phyloP scores from a whole-genome alignment of 2,888 invertebrate species.

The Agrotis puta region DNA sequence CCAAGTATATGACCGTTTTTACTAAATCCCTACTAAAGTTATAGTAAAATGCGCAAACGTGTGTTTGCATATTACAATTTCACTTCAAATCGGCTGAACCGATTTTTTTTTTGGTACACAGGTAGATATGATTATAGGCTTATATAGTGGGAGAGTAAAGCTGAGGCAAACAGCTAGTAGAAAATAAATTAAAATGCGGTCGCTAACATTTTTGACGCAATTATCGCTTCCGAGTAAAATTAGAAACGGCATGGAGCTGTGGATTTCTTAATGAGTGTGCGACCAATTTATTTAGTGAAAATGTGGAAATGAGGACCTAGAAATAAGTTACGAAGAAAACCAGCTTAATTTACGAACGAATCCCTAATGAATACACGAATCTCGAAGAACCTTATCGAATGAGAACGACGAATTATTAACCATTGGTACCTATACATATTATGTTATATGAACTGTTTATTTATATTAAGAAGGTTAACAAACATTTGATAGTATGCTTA shows the following conservation, averaged over 20 bases:
- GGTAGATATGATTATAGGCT: too few relatives aligned
- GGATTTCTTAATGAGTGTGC: background rate
- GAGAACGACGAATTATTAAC: constrained; percentile 55
- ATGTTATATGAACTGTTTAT: constrained; percentile 55
- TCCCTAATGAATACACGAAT: constrained; percentile 36
- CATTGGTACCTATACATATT: constrained; percentile 56
- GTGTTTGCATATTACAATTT: too few relatives aligned
- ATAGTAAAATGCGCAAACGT: too few relatives aligned
- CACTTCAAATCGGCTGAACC: too few relatives aligned
- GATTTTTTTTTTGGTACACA: too few relatives aligned
- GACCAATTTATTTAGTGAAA: background rate
- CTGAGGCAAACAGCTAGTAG: too few relatives aligned
- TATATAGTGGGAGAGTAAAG: too few relatives aligned
- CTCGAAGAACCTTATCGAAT: constrained; percentile 41
- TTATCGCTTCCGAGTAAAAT: background rate
- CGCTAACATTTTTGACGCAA: background rate
- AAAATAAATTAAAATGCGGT: background rate
- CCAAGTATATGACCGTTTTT: too few relatives aligned
- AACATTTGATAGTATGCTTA: constrained; percentile 53
- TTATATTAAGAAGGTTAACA: constrained; percentile 50
- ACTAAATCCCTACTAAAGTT: too few relatives aligned
- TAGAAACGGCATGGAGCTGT: background rate
- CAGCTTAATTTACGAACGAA: constrained; percentile 7
- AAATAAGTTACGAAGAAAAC: constrained; percentile 2
- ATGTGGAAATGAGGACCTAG: background rate